These are phyloP conservation scores for Synanthedon myopaeformis DNA, from an alignment of 2,888 invertebrate species.

Conservation along the genomic window DNA sequence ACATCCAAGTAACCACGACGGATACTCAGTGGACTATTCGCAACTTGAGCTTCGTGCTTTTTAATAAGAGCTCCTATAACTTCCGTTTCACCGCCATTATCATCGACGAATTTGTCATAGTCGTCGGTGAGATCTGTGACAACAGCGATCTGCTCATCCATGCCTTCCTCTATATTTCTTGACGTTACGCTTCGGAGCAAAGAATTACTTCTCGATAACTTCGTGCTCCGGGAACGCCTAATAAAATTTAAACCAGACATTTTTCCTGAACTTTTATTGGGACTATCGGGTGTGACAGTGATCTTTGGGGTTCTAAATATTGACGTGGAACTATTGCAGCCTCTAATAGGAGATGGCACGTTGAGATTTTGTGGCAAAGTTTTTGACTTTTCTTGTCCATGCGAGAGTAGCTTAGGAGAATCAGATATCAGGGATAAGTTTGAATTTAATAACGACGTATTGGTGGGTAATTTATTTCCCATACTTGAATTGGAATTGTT, in stretches of 20 bases:
- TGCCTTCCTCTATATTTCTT: constrained; percentile 56
- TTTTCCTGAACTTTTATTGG: constrained; percentile 67
- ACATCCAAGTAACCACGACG: constrained; percentile 65
- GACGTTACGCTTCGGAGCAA: constrained; percentile 70
- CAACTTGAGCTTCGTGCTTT: constrained; percentile 52
- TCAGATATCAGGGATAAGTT: constrained; percentile 60
- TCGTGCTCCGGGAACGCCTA: constrained; percentile 79
- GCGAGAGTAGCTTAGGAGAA: constrained; percentile 54
- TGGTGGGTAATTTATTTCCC: constrained; percentile 32
- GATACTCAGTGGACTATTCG: constrained; percentile 57
- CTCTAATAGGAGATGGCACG: constrained; percentile 55
- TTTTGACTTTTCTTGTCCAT: constrained; percentile 69
- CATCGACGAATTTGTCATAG: constrained; percentile 49
- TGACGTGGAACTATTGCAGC: constrained; percentile 56
- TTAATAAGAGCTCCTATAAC: constrained; percentile 59
- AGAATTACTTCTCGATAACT: constrained; percentile 76
- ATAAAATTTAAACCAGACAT: constrained; percentile 72
- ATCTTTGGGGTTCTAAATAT: constrained; percentile 57
- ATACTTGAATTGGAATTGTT: constrained; percentile 49
- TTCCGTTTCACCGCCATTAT: constrained; percentile 52
- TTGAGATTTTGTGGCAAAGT: constrained; percentile 72
- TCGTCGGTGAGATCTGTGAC: constrained; percentile 52
- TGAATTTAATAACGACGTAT: constrained; percentile 49
- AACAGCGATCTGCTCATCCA: constrained; percentile 42
- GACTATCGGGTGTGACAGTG: constrained; percentile 60